Evolutionary conservation across 2,113 vertebrate genomes (phyloP).

Genomic region (Spermophilus dauricus): DNA sequence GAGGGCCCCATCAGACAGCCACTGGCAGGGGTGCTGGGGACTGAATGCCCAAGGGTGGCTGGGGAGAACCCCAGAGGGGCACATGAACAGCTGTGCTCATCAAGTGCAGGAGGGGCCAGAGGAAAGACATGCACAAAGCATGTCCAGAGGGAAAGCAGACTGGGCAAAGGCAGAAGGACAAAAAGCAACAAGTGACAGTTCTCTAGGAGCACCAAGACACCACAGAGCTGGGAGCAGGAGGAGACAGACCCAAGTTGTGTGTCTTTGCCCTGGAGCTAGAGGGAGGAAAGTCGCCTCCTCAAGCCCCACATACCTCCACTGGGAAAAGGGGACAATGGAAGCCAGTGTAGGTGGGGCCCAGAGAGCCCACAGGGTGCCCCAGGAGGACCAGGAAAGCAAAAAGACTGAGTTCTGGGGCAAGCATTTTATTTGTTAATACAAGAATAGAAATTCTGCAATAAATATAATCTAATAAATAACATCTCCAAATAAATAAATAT

Average conservation of each 20-base stretch:
- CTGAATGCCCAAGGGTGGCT: background rate
- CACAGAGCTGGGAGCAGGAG: accelerated
- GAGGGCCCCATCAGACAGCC: background rate
- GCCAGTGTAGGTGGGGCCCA: too few species aligned
- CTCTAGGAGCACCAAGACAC: background rate
- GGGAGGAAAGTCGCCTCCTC: background rate
- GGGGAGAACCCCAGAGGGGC: background rate
- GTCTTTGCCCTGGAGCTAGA: accelerated
- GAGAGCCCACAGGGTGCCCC: background rate
- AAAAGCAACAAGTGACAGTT: background rate
- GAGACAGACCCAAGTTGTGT: background rate
- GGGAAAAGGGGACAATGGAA: background rate
- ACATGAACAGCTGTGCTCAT: background rate
- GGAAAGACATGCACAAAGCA: background rate
- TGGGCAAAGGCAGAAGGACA: background rate
- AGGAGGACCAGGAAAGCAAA: background rate
- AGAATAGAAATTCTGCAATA: conserved; percentile 93
- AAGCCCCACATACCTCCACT: background rate
- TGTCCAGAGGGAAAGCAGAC: background rate
- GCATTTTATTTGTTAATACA: conserved; percentile 92
- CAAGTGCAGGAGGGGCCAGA: background rate
- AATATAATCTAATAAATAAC: conserved; percentile 93
- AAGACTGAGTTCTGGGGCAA: conserved; percentile 81
- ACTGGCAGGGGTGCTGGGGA: background rate
- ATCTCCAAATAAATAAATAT: conserved; percentile 93